A percentile compares a stretch with the other conserved stretches of the same genome.
Evolutionary conservation across 2,797 vertebrate genomes (phyloP).

Genomic region (Podarcis siculus): DNA sequence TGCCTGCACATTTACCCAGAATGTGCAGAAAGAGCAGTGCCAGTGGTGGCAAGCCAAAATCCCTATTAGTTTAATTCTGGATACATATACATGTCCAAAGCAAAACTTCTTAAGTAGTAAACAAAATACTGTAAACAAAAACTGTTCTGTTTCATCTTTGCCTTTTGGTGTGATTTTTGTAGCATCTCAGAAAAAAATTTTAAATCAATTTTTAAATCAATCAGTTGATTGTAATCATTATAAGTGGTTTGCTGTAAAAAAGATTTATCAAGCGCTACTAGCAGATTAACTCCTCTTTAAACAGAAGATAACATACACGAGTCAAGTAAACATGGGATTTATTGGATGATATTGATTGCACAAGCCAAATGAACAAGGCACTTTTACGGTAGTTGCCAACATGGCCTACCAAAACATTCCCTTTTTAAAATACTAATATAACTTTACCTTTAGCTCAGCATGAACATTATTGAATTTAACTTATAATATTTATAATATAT

Average conservation of each 20-base stretch:
- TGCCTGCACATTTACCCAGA: no score
- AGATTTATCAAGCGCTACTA: not conserved
- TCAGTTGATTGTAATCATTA: not conserved
- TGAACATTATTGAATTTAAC: not conserved
- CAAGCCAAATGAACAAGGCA: not conserved
- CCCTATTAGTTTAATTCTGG: not conserved
- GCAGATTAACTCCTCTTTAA: not conserved
- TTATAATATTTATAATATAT: not conserved
- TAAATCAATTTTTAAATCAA: not conserved
- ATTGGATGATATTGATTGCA: not conserved
- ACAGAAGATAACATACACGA: not conserved
- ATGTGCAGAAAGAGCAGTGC: not conserved
- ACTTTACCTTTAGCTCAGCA: not conserved
- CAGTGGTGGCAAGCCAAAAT: not conserved
- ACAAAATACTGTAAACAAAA: not conserved
- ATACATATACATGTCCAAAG: not conserved
- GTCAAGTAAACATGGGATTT: not conserved
- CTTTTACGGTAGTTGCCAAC: not conserved
- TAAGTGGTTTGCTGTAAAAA: not conserved
- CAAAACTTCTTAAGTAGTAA: not conserved
- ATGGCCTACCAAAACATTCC: not conserved
- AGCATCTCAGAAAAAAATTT: not conserved
- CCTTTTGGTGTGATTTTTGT: not conserved
- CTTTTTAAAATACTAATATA: not conserved
- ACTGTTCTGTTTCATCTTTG: not conserved